Percentiles rank a stretch among this genome's conserved stretches.
Conservation (phyloP, 2,113 vertebrate species). For the Triplophysa dalaica region DNA sequence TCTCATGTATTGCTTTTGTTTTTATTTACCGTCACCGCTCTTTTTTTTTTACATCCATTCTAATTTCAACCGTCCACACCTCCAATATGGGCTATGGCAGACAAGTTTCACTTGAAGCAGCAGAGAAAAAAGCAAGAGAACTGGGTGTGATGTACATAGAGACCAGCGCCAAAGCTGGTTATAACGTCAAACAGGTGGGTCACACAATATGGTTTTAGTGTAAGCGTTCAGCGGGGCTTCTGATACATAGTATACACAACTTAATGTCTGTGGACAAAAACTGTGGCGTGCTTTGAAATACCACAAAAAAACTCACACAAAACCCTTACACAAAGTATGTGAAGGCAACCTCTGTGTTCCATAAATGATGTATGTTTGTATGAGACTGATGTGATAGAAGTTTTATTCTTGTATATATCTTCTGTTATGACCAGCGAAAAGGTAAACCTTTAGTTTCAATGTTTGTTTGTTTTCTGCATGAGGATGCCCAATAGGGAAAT, state of each 20-base stretch:
- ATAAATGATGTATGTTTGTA: no score
- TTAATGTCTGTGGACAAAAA: neutral
- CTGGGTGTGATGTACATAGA: conserved; percentile 83
- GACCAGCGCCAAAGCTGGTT: conserved; percentile 80
- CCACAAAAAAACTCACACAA: neutral
- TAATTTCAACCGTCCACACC: conserved; percentile 54
- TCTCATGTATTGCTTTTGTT: conserved; percentile 46
- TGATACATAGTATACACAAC: neutral
- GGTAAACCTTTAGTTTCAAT: no score
- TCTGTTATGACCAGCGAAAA: no score
- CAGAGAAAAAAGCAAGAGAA: conserved; percentile 78
- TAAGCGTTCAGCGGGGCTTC: neutral
- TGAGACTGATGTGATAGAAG: no score
- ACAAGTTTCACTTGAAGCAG: conserved; percentile 81
- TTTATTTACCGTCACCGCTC: conserved; percentile 57
- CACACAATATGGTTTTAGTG: conserved; percentile 31
- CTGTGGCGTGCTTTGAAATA: neutral
- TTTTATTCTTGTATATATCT: no score
- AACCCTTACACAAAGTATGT: no score
- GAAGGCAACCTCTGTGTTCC: no score
- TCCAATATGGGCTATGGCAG: conserved; percentile 70
- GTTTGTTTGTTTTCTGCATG: neutral
- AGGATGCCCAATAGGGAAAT: neutral
- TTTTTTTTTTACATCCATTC: conserved; percentile 61
- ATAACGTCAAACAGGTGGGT: conserved; percentile 81